Evolutionary conservation across 2,888 invertebrate genomes (phyloP).

Genomic region (Branchellion lobata): DNA sequence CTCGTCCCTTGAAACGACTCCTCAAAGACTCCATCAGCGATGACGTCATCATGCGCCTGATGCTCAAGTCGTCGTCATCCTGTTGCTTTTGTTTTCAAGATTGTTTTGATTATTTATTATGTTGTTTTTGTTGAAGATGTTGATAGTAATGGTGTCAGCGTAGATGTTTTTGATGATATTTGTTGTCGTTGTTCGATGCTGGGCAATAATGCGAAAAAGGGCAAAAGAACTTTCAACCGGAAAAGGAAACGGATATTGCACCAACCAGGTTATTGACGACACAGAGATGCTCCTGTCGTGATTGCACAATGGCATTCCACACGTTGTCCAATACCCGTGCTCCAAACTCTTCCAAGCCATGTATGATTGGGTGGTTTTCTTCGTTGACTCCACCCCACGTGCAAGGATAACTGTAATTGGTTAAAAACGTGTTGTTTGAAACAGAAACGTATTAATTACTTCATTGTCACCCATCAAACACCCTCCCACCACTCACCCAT

Average conservation of each 20-base stretch:
- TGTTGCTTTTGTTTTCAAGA: constrained; percentile 46
- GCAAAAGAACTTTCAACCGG: too few species aligned
- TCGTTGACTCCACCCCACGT: constrained; percentile 59
- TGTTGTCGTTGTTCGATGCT: too few species aligned
- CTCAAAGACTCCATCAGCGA: constrained; percentile 50
- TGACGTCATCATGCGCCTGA: constrained; percentile 52
- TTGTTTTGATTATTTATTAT: too few species aligned
- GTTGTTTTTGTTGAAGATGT: too few species aligned
- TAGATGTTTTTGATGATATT: too few species aligned
- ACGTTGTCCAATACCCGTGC: constrained; percentile 60
- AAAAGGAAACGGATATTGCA: too few species aligned
- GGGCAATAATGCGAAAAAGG: too few species aligned
- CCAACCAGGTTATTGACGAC: background rate
- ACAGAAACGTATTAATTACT: background rate
- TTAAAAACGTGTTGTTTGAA: background rate
- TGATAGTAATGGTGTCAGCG: too few species aligned
- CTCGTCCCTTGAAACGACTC: constrained; percentile 56
- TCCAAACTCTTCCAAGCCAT: constrained; percentile 61
- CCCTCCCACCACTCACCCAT: too few species aligned
- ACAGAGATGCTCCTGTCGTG: background rate
- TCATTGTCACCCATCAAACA: background rate
- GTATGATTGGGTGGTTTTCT: constrained; percentile 58
- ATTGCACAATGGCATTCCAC: constrained; percentile 58
- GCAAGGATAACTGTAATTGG: constrained; percentile 57
- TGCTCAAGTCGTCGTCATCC: constrained; percentile 56